Percentiles rank a stretch among this genome's conserved stretches.
Conservation (phyloP, 2,888 invertebrate genomes). For the Dorcus hopei region DNA sequence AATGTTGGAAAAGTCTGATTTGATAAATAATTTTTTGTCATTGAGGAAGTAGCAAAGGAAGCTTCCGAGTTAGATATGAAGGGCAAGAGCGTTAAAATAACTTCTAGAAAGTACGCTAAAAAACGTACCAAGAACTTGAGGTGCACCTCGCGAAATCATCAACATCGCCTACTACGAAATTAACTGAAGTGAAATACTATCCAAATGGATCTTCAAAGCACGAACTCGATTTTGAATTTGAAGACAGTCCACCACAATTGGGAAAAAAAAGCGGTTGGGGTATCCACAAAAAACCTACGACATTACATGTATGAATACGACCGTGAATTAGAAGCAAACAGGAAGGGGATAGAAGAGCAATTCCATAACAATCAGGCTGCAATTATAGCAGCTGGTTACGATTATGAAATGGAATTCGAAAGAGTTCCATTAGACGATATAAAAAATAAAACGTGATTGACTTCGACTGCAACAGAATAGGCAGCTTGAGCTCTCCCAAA, state of each 20-base stretch:
- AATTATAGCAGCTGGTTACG: constrained; percentile 59
- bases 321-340: constrained; percentile 68
- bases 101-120: constrained; percentile 51
- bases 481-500: constrained; percentile 73
- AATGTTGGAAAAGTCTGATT: constrained; percentile 81
- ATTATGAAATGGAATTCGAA: constrained; percentile 76
- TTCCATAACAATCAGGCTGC: constrained; percentile 68
- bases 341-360: constrained; percentile 89
- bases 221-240: constrained; percentile 65
- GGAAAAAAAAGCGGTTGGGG: constrained; percentile 35
- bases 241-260: constrained; percentile 60
- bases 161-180: constrained; percentile 57
- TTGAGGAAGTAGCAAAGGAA: constrained; percentile 85
- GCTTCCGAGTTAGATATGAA: constrained; percentile 79
- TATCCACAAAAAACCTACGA: constrained; percentile 41
- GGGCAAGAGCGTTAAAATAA: constrained; percentile 75
- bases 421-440: constrained; percentile 85
- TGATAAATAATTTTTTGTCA: constrained; percentile 83
- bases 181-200: constrained; percentile 51
- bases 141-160: constrained; percentile 68
- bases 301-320: constrained; percentile 52
- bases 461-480: constrained; percentile 74
- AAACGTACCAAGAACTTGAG: constrained; percentile 69
- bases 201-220: constrained; percentile 56
- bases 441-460: constrained; percentile 89